Evolutionary conservation across 2,113 vertebrate genomes (phyloP).

Genomic region (Plecotus auritus): DNA sequence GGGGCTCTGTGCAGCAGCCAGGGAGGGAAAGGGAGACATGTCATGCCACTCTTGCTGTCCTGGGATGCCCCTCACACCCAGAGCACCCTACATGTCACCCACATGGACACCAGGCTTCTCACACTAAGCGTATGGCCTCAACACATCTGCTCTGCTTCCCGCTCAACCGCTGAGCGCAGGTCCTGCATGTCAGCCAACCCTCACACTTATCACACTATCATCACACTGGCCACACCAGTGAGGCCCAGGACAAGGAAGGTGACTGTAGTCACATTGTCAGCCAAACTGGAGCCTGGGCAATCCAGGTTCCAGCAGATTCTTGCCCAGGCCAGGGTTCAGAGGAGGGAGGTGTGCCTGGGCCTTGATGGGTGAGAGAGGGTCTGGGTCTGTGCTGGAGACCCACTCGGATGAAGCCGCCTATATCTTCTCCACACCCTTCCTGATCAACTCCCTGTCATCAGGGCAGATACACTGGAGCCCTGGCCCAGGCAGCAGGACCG

Average conservation of each 20-base stretch:
- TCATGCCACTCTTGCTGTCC: not conserved
- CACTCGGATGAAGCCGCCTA: not conserved
- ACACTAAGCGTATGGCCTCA: not conserved
- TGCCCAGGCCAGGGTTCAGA: not conserved
- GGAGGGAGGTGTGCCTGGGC: not conserved
- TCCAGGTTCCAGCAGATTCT: not conserved
- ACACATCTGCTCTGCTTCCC: not conserved
- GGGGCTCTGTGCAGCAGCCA: constrained; percentile 26
- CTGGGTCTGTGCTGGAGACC: not conserved
- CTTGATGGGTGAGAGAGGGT: not conserved
- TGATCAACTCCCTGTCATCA: not conserved
- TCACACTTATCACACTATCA: not conserved
- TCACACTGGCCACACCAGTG: not conserved
- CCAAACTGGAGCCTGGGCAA: not conserved
- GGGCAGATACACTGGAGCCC: not conserved
- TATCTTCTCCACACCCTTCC: not conserved
- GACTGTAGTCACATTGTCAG: not conserved
- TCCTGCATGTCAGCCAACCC: not conserved
- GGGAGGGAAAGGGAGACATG: not conserved
- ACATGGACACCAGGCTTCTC: not conserved
- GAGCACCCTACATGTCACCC: fast-evolving
- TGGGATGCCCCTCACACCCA: not conserved
- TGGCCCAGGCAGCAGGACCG: not conserved
- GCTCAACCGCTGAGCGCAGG: not conserved
- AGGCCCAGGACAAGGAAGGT: not conserved